Evolutionary conservation across 2,113 vertebrate species (phyloP), one percentile per base, ranked within the genome.

Genomic region (Spilogale gracilis): DNA sequence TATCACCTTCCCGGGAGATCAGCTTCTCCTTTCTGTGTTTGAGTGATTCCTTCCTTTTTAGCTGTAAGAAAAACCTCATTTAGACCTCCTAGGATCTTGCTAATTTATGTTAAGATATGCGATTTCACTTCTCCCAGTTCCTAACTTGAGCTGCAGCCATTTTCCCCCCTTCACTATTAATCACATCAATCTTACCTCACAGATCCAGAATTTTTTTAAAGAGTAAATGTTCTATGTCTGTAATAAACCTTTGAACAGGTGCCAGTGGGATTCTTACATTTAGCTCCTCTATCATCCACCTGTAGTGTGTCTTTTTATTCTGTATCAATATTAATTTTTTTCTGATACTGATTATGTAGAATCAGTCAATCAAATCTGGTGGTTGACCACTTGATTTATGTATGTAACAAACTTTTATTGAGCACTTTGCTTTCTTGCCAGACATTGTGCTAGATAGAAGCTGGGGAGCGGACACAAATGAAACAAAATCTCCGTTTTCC

Each of bases 141-240:
- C 43, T 38, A 84, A 25, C 30, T 67, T 58, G 79, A 95, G 50
- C 11, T 10, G 2, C 11, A 23, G 18, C 6, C 27, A 54, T 92
- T 43, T 38, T 43, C 32, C 3, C n/a, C 54, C 20, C 52, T 67
- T 88, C 2, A 0, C 43, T 80, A 20, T 84, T 83, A 80, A 92
- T 94, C 17, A 60, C 14, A 32, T 50, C 13, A 2, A 25, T 69
- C 20, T 45, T 32, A 50, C 2, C 16, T 63, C 30, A 45, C 25
- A 89, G 84, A 83, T 69, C 17, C 50, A 79, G n/a, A 30, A 18
- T 20, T 71, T 86, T 78, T 48, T 96, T 54, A 88, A 67, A 96
- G 43, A n/a, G 32, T 74, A 89, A 78, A 54, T 89, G 11, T 6
- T 89, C 30, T 38, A 14, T 48, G 10, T 38, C 38, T n/a, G 11